Conservation (phyloP, 2,113 vertebrate species). For the Neolamprologus cancellatus region DNA sequence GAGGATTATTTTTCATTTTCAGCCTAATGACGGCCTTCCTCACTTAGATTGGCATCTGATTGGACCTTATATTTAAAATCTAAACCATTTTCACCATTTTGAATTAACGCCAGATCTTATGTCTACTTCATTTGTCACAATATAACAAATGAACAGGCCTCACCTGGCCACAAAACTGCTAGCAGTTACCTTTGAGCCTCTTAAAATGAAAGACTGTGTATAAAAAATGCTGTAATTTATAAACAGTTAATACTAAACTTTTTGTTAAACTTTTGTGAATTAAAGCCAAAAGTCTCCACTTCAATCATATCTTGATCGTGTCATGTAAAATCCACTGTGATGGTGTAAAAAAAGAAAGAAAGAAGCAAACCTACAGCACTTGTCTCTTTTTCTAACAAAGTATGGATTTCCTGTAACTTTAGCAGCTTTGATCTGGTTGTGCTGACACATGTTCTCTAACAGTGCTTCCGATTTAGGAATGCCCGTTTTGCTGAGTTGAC, state of each 20-base stretch:
- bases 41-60: background rate
- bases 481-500: background rate
- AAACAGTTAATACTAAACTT: background rate
- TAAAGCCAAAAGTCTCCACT: background rate
- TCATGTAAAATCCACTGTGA: background rate
- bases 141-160: background rate
- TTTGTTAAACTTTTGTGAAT: background rate
- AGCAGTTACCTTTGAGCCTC: background rate
- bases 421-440: background rate
- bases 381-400: background rate
- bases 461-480: background rate
- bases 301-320: background rate
- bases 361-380: background rate
- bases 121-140: background rate
- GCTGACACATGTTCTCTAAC: background rate
- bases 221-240: background rate
- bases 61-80: background rate
- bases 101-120: background rate
- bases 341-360: background rate
- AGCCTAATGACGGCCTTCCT: background rate
- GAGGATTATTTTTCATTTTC: background rate
- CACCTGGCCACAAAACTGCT: background rate
- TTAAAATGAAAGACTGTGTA: background rate
- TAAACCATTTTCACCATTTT: background rate
- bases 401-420: background rate